phyloP scores from a whole-genome alignment of 30 jellyfish, hydroid and myxozoan genomes.

The Mastigias papua region DNA sequence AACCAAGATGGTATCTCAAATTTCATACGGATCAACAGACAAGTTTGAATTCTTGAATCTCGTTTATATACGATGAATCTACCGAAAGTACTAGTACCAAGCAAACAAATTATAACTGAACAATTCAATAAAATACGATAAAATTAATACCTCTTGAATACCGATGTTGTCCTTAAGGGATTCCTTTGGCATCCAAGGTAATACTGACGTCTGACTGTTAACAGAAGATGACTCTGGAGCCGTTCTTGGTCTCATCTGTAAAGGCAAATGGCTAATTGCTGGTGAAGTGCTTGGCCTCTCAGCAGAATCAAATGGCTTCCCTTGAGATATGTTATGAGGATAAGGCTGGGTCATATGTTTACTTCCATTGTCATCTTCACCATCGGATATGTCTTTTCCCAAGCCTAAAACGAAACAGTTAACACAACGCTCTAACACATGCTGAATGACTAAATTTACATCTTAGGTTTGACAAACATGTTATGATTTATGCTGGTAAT shows the following conservation, averaged over 20 bases:
- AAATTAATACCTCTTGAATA: slow-evolving; percentile 67
- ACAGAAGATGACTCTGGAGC: slow-evolving; percentile 68
- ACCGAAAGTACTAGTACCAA: too few species aligned
- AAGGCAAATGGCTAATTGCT: slow-evolving; percentile 67
- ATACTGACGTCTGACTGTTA: slow-evolving; percentile 27
- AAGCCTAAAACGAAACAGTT: slow-evolving; percentile 62
- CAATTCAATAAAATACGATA: too few species aligned
- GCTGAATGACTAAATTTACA: too few species aligned
- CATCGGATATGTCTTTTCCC: slow-evolving; percentile 88
- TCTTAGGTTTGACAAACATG: too few species aligned
- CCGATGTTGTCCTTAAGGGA: slow-evolving; percentile 41
- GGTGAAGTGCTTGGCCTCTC: slow-evolving; percentile 79
- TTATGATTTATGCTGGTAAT: too few species aligned
- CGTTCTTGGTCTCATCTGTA: slow-evolving; percentile 67
- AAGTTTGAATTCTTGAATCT: too few species aligned
- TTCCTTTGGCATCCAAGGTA: slow-evolving; percentile 68
- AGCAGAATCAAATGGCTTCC: neutral
- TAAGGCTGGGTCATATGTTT: neutral
- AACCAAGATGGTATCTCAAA: too few species aligned
- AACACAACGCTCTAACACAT: too few species aligned
- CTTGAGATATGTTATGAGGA: neutral
- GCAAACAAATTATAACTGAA: too few species aligned
- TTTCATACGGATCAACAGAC: too few species aligned
- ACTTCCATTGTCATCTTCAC: slow-evolving; percentile 53
- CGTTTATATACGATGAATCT: too few species aligned